Percentiles rank a stretch among this genome's conserved stretches.
These are phyloP conservation scores for Cardinalis cardinalis DNA, from an alignment of 2,113 vertebrate species.

Conservation along the genomic window DNA sequence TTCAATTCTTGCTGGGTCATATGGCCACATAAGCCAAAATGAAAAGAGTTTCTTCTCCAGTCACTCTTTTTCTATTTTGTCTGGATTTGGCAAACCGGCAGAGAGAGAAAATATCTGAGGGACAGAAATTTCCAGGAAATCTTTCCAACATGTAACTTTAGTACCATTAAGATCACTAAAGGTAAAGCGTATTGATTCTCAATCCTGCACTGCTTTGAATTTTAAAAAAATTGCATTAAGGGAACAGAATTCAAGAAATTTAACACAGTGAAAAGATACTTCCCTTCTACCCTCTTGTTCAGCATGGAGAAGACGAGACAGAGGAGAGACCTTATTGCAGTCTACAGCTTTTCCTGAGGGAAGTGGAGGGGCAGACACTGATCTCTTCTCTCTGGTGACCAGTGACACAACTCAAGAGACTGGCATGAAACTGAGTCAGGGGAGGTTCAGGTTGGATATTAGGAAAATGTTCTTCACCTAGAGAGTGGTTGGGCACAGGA, in stretches of 20 bases:
- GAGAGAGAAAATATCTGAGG: not conserved
- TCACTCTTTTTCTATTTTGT: not conserved
- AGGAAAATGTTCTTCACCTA: not conserved
- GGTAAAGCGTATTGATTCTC: not conserved
- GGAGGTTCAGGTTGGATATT: accelerated
- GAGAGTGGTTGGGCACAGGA: not conserved
- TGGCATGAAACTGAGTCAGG: not conserved
- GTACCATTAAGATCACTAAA: not conserved
- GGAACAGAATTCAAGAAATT: not conserved
- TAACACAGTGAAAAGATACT: not conserved
- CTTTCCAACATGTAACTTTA: not conserved
- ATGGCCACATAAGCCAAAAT: not conserved
- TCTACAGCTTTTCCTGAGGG: not conserved
- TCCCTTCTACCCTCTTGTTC: not conserved
- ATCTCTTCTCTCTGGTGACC: too few relatives aligned
- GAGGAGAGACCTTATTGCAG: not conserved
- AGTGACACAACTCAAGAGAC: accelerated
- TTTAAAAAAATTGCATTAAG: not conserved
- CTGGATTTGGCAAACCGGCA: not conserved
- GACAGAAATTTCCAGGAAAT: not conserved
- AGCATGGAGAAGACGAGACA: accelerated
- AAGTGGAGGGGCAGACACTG: not conserved
- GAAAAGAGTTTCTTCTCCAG: not conserved
- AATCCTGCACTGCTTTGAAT: not conserved
- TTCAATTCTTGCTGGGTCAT: not conserved